These are phyloP conservation scores for human (Homo sapiens) DNA, from an alignment of 2,113 vertebrate genomes.

Conservation along the genomic window GRCh38 chr1:212785501-212786000, in stretches of 20 bases:
- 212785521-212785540: too few relatives aligned
- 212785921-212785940: background rate
- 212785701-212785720: conserved; percentile 27
- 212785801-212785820: background rate
- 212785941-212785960: background rate
- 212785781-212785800: background rate
- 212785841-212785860: background rate
- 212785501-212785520: too few relatives aligned
- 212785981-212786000: conserved; percentile 9
- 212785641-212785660: background rate
- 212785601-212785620: background rate
- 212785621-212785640: background rate
- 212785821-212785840: background rate
- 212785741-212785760: background rate
- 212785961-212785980: background rate
- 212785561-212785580: too few relatives aligned
- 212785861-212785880: background rate
- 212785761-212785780: background rate
- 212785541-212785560: too few relatives aligned
- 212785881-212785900: background rate
- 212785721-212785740: background rate
- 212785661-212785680: background rate
- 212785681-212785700: background rate
- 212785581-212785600: too few relatives aligned
- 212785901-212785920: background rate